phyloP scores from a whole-genome alignment of 2,113 vertebrate genomes.

The Chaetura pelagica region DNA sequence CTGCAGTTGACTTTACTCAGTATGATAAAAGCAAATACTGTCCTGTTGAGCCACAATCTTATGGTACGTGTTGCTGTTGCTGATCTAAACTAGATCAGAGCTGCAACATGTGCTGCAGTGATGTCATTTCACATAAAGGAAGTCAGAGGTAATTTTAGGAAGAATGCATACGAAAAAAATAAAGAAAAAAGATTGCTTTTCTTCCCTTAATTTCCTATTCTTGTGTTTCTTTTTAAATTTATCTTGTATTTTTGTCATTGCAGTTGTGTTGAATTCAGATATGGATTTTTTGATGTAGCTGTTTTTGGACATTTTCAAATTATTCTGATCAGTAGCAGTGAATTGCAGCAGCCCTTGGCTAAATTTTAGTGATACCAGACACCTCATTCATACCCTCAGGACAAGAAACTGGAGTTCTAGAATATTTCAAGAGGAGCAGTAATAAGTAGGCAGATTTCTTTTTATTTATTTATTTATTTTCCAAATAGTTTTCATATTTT shows the following conservation, averaged over 20 bases:
- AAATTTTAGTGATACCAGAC: not conserved
- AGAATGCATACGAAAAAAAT: not conserved
- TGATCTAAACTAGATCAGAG: not conserved
- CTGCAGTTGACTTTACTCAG: not conserved
- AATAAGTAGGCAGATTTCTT: not conserved
- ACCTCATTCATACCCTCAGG: not conserved
- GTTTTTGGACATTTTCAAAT: not conserved
- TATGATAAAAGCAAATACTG: not conserved
- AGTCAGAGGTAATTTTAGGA: not conserved
- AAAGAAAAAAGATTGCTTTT: not conserved
- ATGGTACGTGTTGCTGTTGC: not conserved
- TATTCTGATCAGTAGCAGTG: not conserved
- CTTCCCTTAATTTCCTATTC: not conserved
- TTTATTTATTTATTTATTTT: no score
- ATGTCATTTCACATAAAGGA: not conserved
- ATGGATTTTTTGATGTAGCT: not conserved
- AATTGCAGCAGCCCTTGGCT: not conserved
- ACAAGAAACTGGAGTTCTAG: not conserved
- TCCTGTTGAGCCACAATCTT: not conserved
- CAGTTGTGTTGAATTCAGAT: not conserved
- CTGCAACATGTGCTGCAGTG: not conserved
- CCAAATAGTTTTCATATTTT: not conserved
- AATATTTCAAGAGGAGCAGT: not conserved
- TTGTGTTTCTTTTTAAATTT: not conserved
- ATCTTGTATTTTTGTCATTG: not conserved